These are phyloP conservation scores for Oceanodroma tethys DNA, from an alignment of 2,113 vertebrate species.

Conservation along the genomic window DNA sequence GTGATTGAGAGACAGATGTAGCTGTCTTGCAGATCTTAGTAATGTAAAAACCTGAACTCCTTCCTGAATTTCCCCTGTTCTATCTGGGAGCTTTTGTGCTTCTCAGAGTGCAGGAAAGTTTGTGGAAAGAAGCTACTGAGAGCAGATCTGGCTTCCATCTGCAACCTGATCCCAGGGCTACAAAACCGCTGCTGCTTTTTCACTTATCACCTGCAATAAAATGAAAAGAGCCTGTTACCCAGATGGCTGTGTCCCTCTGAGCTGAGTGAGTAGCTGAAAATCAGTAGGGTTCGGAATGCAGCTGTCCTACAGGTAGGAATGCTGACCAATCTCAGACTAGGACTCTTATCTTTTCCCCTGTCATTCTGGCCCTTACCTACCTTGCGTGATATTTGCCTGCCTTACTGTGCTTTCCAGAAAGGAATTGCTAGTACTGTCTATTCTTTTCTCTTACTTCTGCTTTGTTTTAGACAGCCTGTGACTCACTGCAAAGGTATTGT, in stretches of 20 bases:
- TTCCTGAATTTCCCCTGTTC: neutral
- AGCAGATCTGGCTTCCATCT: neutral
- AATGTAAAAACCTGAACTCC: neutral
- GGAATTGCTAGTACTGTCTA: fast-evolving
- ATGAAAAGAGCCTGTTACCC: neutral
- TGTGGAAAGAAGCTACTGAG: neutral
- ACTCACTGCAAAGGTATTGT: neutral
- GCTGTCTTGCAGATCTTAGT: neutral
- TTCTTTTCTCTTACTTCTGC: neutral
- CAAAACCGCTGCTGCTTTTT: neutral
- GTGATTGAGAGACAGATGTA: neutral
- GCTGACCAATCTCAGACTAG: neutral
- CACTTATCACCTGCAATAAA: neutral
- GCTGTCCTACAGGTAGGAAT: neutral
- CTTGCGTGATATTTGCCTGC: fast-evolving
- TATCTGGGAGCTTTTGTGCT: neutral
- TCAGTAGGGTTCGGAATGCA: neutral
- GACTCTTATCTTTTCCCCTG: neutral
- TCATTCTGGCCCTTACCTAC: neutral
- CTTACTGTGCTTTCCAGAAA: neutral
- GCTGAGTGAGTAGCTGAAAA: neutral
- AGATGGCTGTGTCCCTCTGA: neutral
- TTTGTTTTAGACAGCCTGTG: neutral
- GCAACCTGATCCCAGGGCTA: neutral
- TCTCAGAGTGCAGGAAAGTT: neutral